A percentile compares a stretch with the other conserved stretches of the same genome.
These are phyloP conservation scores for Trichonephila clavata DNA, from an alignment of 1,140 invertebrate genomes.

Conservation along the genomic window DNA sequence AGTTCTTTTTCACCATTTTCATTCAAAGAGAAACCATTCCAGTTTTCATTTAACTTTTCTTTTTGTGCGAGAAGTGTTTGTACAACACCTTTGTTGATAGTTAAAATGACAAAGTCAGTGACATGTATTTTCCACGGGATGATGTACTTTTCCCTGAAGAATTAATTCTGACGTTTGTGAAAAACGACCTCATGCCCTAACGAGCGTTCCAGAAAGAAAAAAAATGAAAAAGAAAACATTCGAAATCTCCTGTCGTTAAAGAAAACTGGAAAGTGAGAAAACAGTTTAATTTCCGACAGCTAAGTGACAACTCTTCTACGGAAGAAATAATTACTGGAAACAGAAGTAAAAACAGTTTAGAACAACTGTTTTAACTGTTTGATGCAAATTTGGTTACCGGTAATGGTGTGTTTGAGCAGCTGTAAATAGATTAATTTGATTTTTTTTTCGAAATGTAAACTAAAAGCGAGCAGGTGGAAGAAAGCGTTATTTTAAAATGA, in stretches of 20 bases:
- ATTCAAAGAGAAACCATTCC: background rate
- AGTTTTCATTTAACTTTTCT: background rate
- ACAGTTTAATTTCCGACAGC: background rate
- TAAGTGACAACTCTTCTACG: background rate
- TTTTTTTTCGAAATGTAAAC: too few species aligned
- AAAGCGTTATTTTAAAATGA: too few species aligned
- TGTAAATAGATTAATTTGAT: too few species aligned
- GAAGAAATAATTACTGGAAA: background rate
- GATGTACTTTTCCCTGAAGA: background rate
- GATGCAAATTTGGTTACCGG: background rate
- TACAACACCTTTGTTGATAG: slow-evolving; percentile 10
- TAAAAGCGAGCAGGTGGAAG: too few species aligned
- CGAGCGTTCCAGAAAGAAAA: background rate
- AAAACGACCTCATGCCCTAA: background rate
- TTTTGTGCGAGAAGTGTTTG: background rate
- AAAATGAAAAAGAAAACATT: background rate
- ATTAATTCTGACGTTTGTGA: slow-evolving; percentile 6
- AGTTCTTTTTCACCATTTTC: background rate
- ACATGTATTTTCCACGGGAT: background rate
- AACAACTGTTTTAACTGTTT: background rate
- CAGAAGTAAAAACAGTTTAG: background rate
- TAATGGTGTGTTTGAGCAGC: too few species aligned
- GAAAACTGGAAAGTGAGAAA: background rate
- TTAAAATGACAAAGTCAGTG: background rate
- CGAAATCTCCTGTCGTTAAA: background rate